phyloP scores from a whole-genome alignment of 1,140 invertebrate species.

The Dendroctonus ponderosae region DNA sequence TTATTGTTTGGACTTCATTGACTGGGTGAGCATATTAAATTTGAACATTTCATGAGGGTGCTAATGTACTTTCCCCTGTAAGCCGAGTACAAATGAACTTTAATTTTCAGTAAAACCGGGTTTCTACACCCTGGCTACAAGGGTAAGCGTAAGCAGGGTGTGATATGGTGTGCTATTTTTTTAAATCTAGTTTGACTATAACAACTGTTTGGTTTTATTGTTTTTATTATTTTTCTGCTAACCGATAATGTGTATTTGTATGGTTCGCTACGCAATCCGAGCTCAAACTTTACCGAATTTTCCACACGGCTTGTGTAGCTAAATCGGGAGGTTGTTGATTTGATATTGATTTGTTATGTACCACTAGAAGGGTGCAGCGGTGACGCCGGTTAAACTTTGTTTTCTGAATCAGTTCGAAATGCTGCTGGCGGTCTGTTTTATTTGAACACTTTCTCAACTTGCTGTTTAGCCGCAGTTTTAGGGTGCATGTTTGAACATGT shows the following conservation, averaged over 20 bases:
- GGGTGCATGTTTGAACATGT: too few species aligned
- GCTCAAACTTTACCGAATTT: constrained; percentile 6
- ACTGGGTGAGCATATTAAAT: background rate
- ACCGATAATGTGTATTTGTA: constrained; percentile 27
- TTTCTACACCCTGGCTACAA: constrained; percentile 59
- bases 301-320: background rate
- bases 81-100: constrained; percentile 19
- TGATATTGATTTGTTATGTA: too few species aligned
- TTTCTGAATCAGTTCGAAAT: too few species aligned
- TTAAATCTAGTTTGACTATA: constrained; percentile 23
- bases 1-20: background rate
- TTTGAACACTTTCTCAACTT: too few species aligned
- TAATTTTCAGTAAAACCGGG: constrained; percentile 55
- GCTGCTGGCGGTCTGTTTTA: too few species aligned
- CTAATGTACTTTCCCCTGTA: background rate
- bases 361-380: too few species aligned
- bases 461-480: too few species aligned
- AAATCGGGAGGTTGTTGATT: too few species aligned
- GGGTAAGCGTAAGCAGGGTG: constrained; percentile 51
- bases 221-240: constrained; percentile 36
- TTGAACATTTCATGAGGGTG: background rate
- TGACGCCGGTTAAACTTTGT: too few species aligned
- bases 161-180: constrained; percentile 33
- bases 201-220: constrained; percentile 34
- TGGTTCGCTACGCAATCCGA: constrained; percentile 8